Conservation (phyloP, 2,888 invertebrate species). For the Cetonia aurata region DNA sequence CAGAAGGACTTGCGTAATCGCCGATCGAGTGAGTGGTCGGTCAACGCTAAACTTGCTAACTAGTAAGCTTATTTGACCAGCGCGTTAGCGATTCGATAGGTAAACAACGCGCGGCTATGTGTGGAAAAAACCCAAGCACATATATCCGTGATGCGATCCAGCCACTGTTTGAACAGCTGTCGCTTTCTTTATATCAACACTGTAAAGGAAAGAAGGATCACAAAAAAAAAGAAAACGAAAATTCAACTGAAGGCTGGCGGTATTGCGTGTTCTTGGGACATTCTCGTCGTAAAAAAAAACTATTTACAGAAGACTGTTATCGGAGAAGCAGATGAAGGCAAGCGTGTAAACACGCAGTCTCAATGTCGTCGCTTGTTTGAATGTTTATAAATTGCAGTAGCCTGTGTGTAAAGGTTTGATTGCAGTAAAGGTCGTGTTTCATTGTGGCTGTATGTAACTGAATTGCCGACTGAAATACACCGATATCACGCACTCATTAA, state of each 20-base stretch:
- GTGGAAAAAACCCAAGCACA: slow-evolving; percentile 29
- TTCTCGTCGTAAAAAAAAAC: not conserved
- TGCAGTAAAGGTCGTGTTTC: too few species aligned
- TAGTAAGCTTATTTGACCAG: slow-evolving; percentile 31
- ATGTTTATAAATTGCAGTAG: too few species aligned
- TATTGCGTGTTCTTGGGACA: too few species aligned
- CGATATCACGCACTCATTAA: too few species aligned
- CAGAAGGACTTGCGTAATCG: slow-evolving; percentile 26
- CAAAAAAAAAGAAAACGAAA: too few species aligned
- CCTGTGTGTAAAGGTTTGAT: too few species aligned
- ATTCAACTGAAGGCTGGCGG: too few species aligned
- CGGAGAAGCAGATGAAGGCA: not conserved
- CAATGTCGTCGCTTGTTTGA: slow-evolving; percentile 4
- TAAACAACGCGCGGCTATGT: not conserved
- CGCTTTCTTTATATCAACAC: slow-evolving; percentile 25
- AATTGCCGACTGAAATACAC: too few species aligned
- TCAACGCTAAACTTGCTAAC: slow-evolving; percentile 19
- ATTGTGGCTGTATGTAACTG: too few species aligned
- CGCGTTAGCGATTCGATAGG: slow-evolving; percentile 25
- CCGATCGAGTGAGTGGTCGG: not conserved
- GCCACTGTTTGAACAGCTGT: slow-evolving; percentile 34
- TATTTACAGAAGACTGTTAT: slow-evolving; percentile 21
- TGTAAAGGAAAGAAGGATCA: not conserved
- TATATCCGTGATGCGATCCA: not conserved
- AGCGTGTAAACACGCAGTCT: slow-evolving; percentile 5